These are phyloP conservation scores for Listronotus oregonensis DNA, from an alignment of 1,140 invertebrate species.

Conservation along the genomic window DNA sequence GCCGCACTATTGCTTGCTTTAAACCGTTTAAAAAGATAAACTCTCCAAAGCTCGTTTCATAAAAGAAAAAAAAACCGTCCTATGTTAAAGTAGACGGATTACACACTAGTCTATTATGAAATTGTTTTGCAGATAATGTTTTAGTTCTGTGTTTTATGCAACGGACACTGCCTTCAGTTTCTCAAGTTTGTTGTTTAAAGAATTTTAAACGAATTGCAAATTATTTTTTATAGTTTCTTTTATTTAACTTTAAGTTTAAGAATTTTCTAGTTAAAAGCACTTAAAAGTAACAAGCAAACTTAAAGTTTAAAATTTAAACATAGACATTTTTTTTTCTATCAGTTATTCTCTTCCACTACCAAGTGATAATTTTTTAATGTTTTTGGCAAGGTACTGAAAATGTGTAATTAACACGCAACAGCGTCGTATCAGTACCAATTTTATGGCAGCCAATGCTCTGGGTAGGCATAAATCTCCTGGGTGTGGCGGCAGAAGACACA, in stretches of 20 bases:
- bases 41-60: not conserved
- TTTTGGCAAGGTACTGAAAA: no score
- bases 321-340: no score
- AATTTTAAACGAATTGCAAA: conserved; percentile 23
- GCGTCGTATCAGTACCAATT: no score
- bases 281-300: not conserved
- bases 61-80: conserved; percentile 7
- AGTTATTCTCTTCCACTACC: no score
- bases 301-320: no score
- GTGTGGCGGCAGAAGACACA: no score
- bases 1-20: no score
- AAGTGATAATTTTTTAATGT: no score
- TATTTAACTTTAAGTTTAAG: conserved; percentile 20
- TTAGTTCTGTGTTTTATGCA: not conserved
- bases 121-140: conserved; percentile 13
- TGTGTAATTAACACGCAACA: no score
- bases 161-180: conserved; percentile 4
- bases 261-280: conserved; percentile 22
- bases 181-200: not conserved
- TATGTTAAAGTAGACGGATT: conserved; percentile 18
- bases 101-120: conserved; percentile 20
- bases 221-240: conserved; percentile 23
- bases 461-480: no score
- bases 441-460: no score
- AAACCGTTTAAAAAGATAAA: conserved; percentile 23